These are phyloP conservation scores for Tryphoninae sp. DNA, from an alignment of 2,888 invertebrate species.

Conservation along the genomic window DNA sequence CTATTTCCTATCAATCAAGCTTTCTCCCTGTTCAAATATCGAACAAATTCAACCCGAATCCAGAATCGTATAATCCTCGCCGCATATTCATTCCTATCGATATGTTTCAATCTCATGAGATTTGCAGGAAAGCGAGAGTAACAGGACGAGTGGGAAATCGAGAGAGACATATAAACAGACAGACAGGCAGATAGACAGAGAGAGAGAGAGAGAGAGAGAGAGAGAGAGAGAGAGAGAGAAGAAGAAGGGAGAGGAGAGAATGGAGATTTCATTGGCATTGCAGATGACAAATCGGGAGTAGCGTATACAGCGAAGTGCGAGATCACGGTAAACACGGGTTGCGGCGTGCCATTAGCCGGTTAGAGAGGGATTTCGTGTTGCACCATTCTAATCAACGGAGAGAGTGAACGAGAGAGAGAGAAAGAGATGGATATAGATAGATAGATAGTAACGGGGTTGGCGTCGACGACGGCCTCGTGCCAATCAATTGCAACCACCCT, in stretches of 20 bases:
- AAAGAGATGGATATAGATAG: constrained; percentile 9
- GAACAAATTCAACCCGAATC: not conserved
- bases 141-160: not conserved
- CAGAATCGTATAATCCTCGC: constrained; percentile 7
- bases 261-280: constrained; percentile 78
- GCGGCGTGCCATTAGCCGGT: constrained; percentile 80
- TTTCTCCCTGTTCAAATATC: not conserved
- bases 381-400: constrained; percentile 79
- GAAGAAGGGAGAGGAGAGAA: constrained; percentile 51
- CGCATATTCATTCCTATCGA: constrained; percentile 16
- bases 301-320: constrained; percentile 74
- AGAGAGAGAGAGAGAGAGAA: not conserved
- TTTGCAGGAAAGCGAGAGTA: constrained; percentile 2
- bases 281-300: constrained; percentile 77
- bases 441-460: constrained; percentile 68
- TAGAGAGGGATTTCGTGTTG: constrained; percentile 81
- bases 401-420: constrained; percentile 2
- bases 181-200: constrained; percentile 49
- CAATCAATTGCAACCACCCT: constrained; percentile 78
- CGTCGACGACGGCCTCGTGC: constrained; percentile 73
- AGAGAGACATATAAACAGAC: not conserved
- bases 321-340: constrained; percentile 80
- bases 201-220: constrained; percentile 56
- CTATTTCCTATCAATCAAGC: not conserved
- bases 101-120: constrained; percentile 8